These are phyloP conservation scores for Bolinopsis microptera DNA, from an alignment of 37 sponge, comb jelly and placozoan species.

Conservation along the genomic window DNA sequence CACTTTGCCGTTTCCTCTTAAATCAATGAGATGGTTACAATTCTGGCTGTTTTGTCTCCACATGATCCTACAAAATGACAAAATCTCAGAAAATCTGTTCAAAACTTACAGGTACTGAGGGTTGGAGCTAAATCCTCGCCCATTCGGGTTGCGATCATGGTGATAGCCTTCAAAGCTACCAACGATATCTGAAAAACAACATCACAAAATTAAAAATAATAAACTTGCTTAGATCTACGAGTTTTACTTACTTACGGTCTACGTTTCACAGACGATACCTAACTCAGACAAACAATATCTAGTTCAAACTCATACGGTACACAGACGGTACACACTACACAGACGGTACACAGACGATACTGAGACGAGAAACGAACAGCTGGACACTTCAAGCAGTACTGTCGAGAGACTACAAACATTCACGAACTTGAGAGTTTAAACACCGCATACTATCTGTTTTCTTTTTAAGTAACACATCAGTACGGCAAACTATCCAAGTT, in stretches of 20 bases:
- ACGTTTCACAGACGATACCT: too few relatives aligned
- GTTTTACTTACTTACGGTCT: too few relatives aligned
- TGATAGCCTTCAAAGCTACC: conserved; percentile 22
- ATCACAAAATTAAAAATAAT: background rate
- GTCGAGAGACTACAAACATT: background rate
- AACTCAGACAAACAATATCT: too few relatives aligned
- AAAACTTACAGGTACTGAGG: background rate
- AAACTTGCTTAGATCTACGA: too few relatives aligned
- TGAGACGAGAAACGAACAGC: background rate
- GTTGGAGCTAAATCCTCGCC: conserved; percentile 19
- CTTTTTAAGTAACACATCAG: background rate
- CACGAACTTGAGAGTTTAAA: background rate
- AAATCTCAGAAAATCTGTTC: background rate
- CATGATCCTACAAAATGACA: background rate
- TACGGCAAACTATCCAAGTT: background rate
- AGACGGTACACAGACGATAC: too few relatives aligned
- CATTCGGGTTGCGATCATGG: conserved; percentile 17
- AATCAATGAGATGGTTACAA: background rate
- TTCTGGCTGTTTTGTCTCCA: background rate
- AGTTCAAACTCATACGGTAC: too few relatives aligned
- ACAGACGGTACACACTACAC: too few relatives aligned
- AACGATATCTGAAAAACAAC: conserved; percentile 20
- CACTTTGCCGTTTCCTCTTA: background rate
- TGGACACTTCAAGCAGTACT: background rate
- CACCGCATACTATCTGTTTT: background rate